Conservation (phyloP, 2,113 vertebrate genomes). For the Cnemophilus loriae region DNA sequence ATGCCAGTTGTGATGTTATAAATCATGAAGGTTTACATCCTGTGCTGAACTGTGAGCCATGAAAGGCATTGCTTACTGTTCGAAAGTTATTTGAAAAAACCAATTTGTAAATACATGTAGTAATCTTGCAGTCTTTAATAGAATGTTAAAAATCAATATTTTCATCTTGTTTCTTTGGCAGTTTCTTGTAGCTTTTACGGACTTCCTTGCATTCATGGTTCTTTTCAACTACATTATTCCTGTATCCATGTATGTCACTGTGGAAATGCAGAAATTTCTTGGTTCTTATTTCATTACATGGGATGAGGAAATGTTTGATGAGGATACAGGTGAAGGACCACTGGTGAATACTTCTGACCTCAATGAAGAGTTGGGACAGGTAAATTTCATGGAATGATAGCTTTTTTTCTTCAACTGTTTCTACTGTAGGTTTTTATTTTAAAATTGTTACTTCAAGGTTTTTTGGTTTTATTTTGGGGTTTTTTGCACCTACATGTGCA, state of each 20-base stretch:
- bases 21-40: neutral
- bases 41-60: neutral
- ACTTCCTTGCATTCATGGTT: conserved; percentile 98
- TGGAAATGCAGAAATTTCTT: conserved; percentile 99
- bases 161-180: conserved; percentile 58
- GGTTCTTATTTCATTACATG: conserved; percentile 97
- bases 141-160: neutral
- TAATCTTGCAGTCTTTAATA: neutral
- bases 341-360: conserved; percentile 97
- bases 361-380: conserved; percentile 97
- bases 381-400: neutral
- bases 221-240: conserved; percentile 99
- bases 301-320: conserved; percentile 97
- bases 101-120: neutral
- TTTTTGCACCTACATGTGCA: neutral
- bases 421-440: neutral
- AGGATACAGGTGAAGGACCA: conserved; percentile 86
- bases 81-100: neutral
- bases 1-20: neutral
- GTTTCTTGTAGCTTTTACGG: conserved; percentile 90
- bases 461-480: neutral
- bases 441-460: neutral
- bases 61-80: neutral
- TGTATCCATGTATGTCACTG: conserved; percentile 98
- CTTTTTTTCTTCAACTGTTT: neutral